Conservation (phyloP, 2,797 vertebrate species). For the Spinus olivaceus region DNA sequence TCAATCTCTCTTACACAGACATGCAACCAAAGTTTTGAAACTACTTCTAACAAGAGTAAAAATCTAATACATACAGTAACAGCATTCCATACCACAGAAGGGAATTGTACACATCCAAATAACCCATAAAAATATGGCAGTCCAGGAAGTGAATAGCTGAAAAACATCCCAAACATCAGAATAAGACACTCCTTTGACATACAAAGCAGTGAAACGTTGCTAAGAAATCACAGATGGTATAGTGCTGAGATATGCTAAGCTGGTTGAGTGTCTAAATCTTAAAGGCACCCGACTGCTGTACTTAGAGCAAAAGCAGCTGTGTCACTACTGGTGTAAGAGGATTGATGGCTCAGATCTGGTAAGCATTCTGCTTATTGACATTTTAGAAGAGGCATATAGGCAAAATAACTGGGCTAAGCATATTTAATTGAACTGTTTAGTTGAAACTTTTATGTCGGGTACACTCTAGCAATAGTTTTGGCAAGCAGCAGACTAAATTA, state of each 20-base stretch:
- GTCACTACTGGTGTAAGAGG: not conserved
- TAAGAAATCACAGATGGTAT: not conserved
- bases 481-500: not conserved
- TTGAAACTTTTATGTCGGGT: not conserved
- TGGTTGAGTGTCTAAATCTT: slow-evolving; percentile 6
- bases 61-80: not conserved
- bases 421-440: not conserved
- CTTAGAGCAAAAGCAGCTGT: not conserved
- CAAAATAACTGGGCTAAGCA: not conserved
- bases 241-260: not conserved
- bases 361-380: not conserved
- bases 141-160: not conserved
- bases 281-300: not conserved
- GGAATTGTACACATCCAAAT: not conserved
- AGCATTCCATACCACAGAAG: not conserved
- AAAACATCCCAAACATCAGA: not conserved
- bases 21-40: not conserved
- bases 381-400: not conserved
- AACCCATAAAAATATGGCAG: not conserved
- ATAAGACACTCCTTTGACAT: not conserved
- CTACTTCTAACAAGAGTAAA: not conserved
- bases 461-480: not conserved
- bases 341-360: not conserved
- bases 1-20: not conserved
- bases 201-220: not conserved